Base-by-base conservation (phyloP, 2,113 vertebrate genomes). In the Ahaetulla prasina region DNA sequence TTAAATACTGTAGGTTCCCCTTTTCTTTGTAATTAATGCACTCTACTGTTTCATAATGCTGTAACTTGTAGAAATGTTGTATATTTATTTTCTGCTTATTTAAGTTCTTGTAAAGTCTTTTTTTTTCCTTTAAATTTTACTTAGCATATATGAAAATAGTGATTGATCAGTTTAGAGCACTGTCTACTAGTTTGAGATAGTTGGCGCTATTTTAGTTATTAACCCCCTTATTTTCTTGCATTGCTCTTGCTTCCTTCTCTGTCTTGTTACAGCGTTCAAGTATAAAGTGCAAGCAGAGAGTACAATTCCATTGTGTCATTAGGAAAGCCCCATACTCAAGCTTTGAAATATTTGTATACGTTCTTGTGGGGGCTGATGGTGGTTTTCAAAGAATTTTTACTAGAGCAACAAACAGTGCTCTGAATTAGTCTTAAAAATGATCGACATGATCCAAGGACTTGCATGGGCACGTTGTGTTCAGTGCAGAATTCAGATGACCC, bases 71-170 rank as follows among this genome's bases (percentile, higher is more conserved):
- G 96, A 97, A 97, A 97, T 84, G 88, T 93, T 97, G 97, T 98
- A 93, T 98, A 98, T 98, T 98, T 98, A 98, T 98, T 98, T 98
- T 95, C 95, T 96, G 97, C 97, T 97, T 98, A 97, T 98, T 98
- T 98, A 98, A 98, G 95, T 97, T 97, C 94, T 92, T 96, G 93
- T 94, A 95, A 96, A 97, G 94, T 96, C 93, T 89, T 95, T 95
- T 96, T 93, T 85, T 88, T 92, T n/a, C n/a, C 87, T 45, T 84
- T 57, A 94, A 27, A 1, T 50, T 93, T 85, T 53, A 43, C 85
- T 85, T 60, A 85, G 93, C 94, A 92, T 93, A 60, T 91, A 92
- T 91, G 89, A 91, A 91, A 45, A 80, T 92, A 92, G 92, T 80
- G 80, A 90, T 91, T 88, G 89, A 93, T 96, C 92, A 87, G 89